Evolutionary conservation across 1,140 invertebrate genomes (phyloP).

Genomic region (Lethocerus indicus): DNA sequence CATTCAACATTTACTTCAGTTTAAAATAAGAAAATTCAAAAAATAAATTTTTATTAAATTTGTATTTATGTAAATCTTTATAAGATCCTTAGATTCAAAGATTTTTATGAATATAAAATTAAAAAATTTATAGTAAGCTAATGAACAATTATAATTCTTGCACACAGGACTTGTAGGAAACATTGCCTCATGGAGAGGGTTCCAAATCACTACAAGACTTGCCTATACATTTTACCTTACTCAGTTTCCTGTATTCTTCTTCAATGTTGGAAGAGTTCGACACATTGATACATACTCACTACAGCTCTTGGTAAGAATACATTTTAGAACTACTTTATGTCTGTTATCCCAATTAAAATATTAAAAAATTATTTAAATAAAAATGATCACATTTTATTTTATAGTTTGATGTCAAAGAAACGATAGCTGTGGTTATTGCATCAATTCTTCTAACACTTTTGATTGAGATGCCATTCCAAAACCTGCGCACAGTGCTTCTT

Average conservation of each 20-base stretch:
- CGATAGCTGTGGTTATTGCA: conserved; percentile 27
- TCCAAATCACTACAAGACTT: conserved; percentile 38
- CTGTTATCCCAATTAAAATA: background rate
- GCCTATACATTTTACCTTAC: conserved; percentile 47
- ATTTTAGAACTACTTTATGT: conserved; percentile 2
- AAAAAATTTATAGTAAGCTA: background rate
- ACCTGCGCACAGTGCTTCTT: conserved; percentile 15
- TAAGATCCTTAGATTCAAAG: background rate
- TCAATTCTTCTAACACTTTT: conserved; percentile 21
- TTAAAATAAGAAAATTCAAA: background rate
- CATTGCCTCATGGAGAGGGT: conserved; percentile 38
- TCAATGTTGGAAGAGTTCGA: conserved; percentile 38
- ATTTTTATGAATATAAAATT: background rate
- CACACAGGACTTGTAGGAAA: conserved; percentile 24
- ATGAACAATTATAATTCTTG: background rate
- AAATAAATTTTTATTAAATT: background rate
- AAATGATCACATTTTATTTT: conserved; percentile 17
- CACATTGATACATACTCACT: conserved; percentile 29
- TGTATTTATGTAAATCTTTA: background rate
- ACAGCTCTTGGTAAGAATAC: conserved; percentile 18
- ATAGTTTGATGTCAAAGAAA: conserved; percentile 37
- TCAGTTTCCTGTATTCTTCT: conserved; percentile 50
- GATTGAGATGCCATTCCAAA: conserved; percentile 27
- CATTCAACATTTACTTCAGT: background rate
- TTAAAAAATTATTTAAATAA: conserved; percentile 7